Evolutionary conservation across 1,140 invertebrate species (phyloP), one percentile per base, ranked within the genome.

Genomic region (Chelonus insularis): DNA sequence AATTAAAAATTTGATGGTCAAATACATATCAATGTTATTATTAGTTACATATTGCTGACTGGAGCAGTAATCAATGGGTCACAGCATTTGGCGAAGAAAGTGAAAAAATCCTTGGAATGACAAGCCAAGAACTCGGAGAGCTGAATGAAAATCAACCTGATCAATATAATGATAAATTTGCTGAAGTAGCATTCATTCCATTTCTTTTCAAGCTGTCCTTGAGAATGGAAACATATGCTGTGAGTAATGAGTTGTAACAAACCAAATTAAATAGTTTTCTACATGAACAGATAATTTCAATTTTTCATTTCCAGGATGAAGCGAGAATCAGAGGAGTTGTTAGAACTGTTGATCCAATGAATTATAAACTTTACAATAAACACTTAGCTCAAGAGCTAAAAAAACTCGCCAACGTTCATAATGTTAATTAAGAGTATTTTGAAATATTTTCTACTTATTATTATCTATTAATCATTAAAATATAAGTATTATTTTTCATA

Each of bases 201-300:
- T 95, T 87, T 67, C 82, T 90, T 8, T 92, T 97, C 70, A 92
- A 90, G 74, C 81, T 97, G 41, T 82, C 93, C 62, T 87, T 90
- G 12, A 96, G 94, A 78, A 86, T 92, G 75, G 96, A 99, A 78
- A 90, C 86, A 12, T 99, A 91, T 71, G 96, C 94, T 79, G 94
- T 91, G 81, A 85, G 87, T 80, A 66, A n/a, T n/a, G n/a, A n/a
- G n/a, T n/a, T n/a, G n/a, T n/a, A n/a, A n/a, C n/a, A n/a, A n/a
- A n/a, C n/a, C n/a, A n/a, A n/a, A n/a, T n/a, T n/a, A n/a, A n/a
- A n/a, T n/a, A n/a, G n/a, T n/a, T n/a, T n/a, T n/a, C n/a, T n/a
- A n/a, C n/a, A n/a, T n/a, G n/a, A n/a, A n/a, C n/a, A n/a, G n/a
- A n/a, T n/a, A 4, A 29, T 29, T 29, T 56, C 58, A 63, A 23